phyloP scores from a whole-genome alignment of 2,888 invertebrate species.

The Deilephila elpenor region DNA sequence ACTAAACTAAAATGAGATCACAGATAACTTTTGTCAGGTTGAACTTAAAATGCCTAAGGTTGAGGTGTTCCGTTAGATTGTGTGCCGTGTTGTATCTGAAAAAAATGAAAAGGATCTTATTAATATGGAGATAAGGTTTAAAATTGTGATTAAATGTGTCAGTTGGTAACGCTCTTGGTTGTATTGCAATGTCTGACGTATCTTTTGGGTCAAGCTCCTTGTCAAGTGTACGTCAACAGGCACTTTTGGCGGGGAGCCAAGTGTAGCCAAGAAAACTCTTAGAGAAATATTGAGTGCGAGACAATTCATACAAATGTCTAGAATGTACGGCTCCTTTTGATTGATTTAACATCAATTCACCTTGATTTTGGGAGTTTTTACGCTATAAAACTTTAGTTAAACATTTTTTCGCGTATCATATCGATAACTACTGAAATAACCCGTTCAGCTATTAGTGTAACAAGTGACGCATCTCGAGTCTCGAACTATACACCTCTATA shows the following conservation, averaged over 20 bases:
- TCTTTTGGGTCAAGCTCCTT: conserved; percentile 76
- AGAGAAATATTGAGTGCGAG: conserved; percentile 63
- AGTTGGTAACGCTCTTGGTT: conserved; percentile 27
- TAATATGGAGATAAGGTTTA: conserved; percentile 25
- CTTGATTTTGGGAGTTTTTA: conserved; percentile 21
- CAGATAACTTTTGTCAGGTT: conserved; percentile 81
- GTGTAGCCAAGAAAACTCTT: conserved; percentile 60
- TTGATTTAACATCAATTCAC: conserved; percentile 22
- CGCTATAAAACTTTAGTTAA: background rate
- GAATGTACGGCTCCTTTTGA: conserved; percentile 31
- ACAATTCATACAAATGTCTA: conserved; percentile 53
- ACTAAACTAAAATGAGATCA: conserved; percentile 78
- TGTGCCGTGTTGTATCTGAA: conserved; percentile 70
- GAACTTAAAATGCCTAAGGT: conserved; percentile 72
- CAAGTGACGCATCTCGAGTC: background rate
- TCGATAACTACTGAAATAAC: no score
- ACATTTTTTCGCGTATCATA: background rate
- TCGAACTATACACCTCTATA: conserved; percentile 2
- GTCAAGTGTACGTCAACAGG: conserved; percentile 72
- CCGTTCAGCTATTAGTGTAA: background rate
- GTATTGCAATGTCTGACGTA: conserved; percentile 54
- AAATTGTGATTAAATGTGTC: conserved; percentile 23
- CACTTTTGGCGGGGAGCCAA: conserved; percentile 72
- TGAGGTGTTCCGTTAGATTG: conserved; percentile 71
- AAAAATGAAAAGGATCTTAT: conserved; percentile 48